phyloP scores from a whole-genome alignment of 2,888 invertebrate species.

The Petrophora chlorosata region DNA sequence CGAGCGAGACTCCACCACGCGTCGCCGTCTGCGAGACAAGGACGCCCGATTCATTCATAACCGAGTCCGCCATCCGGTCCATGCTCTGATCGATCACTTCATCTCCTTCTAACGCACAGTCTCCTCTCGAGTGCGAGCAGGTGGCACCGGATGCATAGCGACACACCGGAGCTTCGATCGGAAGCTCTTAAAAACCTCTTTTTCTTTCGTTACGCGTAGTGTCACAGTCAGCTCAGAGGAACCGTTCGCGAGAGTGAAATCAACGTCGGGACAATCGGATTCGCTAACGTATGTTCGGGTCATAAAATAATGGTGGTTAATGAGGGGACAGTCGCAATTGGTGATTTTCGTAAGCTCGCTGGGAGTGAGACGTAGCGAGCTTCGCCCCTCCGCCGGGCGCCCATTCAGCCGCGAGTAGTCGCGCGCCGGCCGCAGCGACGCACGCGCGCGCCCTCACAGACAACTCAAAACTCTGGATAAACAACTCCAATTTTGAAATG shows the following conservation, averaged over 20 bases:
- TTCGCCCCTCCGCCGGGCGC: constrained; percentile 80
- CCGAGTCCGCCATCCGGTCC: constrained; percentile 82
- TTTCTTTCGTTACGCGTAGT: constrained; percentile 51
- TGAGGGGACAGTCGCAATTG: constrained; percentile 74
- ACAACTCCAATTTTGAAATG: constrained; percentile 64
- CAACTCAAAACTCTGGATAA: constrained; percentile 57
- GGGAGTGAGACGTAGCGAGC: constrained; percentile 74
- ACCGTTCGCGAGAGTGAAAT: constrained; percentile 12
- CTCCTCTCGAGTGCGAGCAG: constrained; percentile 78
- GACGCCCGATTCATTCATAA: constrained; percentile 82
- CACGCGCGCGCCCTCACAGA: constrained; percentile 75
- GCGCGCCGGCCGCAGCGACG: constrained; percentile 77
- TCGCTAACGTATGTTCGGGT: constrained; percentile 29
- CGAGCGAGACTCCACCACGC: constrained; percentile 63
- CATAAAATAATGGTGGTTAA: constrained; percentile 51
- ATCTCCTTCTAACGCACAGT: constrained; percentile 80
- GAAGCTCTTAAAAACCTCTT: constrained; percentile 71
- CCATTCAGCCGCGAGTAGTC: constrained; percentile 76
- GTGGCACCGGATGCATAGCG: constrained; percentile 77
- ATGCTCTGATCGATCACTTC: constrained; percentile 75
- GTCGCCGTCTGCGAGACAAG: constrained; percentile 55
- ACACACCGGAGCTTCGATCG: constrained; percentile 68
- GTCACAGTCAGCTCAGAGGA: constrained; percentile 31
- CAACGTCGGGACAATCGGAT: constrained; percentile 40
- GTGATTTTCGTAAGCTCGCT: constrained; percentile 78